These are phyloP conservation scores for Lutraria rhynchaena DNA, from an alignment of 1,140 invertebrate species.

Conservation along the genomic window DNA sequence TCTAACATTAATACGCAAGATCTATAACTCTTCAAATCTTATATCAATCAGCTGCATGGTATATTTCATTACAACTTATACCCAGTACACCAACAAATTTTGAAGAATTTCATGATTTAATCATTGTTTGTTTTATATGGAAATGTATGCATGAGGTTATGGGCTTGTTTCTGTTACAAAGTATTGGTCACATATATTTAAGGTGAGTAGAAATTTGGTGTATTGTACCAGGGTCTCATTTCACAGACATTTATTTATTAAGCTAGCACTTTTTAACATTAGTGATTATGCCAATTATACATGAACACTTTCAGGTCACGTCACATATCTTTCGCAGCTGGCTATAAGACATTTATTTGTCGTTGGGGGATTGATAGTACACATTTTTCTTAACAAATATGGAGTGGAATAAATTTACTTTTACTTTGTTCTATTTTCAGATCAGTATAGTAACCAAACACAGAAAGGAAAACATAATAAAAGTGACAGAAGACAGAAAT, in stretches of 20 bases:
- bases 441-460: conserved; percentile 10
- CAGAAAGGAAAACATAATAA: conserved; percentile 35
- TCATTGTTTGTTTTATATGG: too few relatives aligned
- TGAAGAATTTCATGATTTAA: background rate
- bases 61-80: background rate
- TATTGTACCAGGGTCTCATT: too few relatives aligned
- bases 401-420: background rate
- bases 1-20: too few relatives aligned
- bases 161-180: too few relatives aligned
- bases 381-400: background rate
- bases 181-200: too few relatives aligned
- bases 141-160: too few relatives aligned
- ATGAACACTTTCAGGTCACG: background rate
- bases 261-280: too few relatives aligned
- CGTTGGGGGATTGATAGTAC: background rate
- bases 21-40: too few relatives aligned
- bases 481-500: conserved; percentile 29
- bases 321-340: background rate
- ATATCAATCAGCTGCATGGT: background rate
- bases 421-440: background rate
- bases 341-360: background rate
- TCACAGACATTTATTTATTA: background rate
- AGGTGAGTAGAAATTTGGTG: too few relatives aligned
- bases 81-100: background rate
- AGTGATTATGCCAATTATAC: background rate